Evolutionary conservation across 2,888 invertebrate species (phyloP).

Genomic region (Phoronis australis): DNA sequence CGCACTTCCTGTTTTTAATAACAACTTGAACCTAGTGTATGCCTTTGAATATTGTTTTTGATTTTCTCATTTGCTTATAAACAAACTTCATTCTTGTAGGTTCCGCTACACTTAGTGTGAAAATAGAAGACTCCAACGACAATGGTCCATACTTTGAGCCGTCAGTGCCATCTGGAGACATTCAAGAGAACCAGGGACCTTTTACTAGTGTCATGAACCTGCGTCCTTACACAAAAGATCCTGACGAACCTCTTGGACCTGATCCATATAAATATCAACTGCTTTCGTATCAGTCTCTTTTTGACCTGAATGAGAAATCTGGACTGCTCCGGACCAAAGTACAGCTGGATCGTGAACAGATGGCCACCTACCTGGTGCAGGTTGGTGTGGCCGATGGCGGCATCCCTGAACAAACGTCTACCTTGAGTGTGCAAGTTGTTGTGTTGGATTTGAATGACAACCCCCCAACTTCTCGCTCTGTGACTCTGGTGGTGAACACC

Average conservation of each 20-base stretch:
- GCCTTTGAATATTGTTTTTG: too few species aligned
- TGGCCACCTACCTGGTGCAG: constrained; percentile 67
- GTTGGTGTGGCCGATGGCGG: constrained; percentile 75
- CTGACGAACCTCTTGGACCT: constrained; percentile 83
- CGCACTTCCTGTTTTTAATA: too few species aligned
- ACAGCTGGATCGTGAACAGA: constrained; percentile 76
- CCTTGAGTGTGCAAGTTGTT: constrained; percentile 65
- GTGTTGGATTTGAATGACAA: constrained; percentile 87
- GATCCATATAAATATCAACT: constrained; percentile 80
- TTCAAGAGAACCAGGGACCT: constrained; percentile 27
- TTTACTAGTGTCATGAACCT: constrained; percentile 26
- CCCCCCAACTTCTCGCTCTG: constrained; percentile 77
- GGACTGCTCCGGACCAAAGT: constrained; percentile 75
- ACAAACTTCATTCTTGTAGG: constrained; percentile 55
- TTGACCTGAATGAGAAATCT: constrained; percentile 72
- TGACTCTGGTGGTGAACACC: constrained; percentile 70
- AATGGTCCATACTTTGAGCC: constrained; percentile 81
- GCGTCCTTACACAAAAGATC: constrained; percentile 59
- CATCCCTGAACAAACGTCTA: constrained; percentile 74
- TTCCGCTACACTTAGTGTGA: constrained; percentile 76
- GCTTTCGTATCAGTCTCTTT: constrained; percentile 65
- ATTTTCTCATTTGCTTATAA: not conserved
- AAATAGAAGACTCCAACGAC: constrained; percentile 82
- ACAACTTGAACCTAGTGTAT: too few species aligned
- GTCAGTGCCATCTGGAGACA: constrained; percentile 39